Conservation (phyloP, 2,888 invertebrate genomes). For the Abrostola tripartita region DNA sequence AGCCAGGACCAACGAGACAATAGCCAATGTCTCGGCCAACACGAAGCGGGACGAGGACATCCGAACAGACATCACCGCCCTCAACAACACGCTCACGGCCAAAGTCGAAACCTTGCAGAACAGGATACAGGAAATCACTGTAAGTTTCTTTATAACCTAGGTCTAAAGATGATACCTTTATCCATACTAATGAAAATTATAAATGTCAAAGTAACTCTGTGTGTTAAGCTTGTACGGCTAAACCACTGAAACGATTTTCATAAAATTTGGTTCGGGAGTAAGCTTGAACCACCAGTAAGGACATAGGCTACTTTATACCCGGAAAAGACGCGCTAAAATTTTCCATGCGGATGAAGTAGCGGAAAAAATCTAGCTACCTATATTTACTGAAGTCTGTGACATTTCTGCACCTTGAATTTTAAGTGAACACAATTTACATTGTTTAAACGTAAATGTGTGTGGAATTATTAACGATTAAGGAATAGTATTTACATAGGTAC, state of each 20-base stretch:
- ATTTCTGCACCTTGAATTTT: slow-evolving; percentile 37
- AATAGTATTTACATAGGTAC: slow-evolving; percentile 9
- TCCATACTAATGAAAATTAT: no score
- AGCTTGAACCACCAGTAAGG: no score
- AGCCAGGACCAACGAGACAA: slow-evolving; percentile 77
- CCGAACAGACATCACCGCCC: slow-evolving; percentile 63
- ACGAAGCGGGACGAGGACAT: slow-evolving; percentile 70
- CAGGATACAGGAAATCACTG: slow-evolving; percentile 75
- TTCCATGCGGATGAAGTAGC: not conserved
- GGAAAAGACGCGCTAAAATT: not conserved
- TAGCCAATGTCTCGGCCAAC: slow-evolving; percentile 73
- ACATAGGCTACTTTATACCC: no score
- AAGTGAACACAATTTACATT: slow-evolving; percentile 33
- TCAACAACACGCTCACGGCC: slow-evolving; percentile 74
- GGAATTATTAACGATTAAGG: slow-evolving; percentile 28
- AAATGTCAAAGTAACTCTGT: no score
- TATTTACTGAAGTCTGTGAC: slow-evolving; percentile 10
- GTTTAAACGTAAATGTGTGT: slow-evolving; percentile 25
- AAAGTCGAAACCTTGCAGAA: slow-evolving; percentile 73
- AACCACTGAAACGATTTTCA: no score
- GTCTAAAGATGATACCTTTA: not conserved
- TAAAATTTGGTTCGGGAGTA: no score
- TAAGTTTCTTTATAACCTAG: slow-evolving; percentile 61
- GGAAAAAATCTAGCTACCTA: slow-evolving; percentile 15
- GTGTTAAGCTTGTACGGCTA: no score